Percentiles rank a stretch among this genome's conserved stretches.
Conservation (phyloP, 2,888 invertebrate genomes). For the Osedax fenrisi region DNA sequence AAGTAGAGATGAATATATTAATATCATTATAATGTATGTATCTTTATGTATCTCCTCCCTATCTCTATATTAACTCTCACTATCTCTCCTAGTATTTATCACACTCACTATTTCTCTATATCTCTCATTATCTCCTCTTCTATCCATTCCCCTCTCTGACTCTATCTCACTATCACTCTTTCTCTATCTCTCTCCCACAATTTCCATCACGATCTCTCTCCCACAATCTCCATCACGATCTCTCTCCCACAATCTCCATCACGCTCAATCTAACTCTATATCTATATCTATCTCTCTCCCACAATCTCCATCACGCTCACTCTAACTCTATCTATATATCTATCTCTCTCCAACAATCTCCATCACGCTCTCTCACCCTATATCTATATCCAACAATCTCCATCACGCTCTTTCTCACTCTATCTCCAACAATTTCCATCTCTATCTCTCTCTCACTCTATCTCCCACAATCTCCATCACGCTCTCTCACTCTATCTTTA, state of each 20-base stretch:
- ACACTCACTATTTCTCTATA: background rate
- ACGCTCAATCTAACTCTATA: background rate
- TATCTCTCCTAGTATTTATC: background rate
- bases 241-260: background rate
- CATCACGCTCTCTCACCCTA: background rate
- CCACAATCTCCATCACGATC: background rate
- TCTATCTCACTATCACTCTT: background rate
- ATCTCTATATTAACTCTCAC: too few species aligned
- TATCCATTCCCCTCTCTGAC: background rate
- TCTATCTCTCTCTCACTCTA: background rate
- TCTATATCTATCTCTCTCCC: background rate
- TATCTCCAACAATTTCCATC: background rate
- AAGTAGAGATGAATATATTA: too few species aligned
- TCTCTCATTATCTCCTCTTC: background rate
- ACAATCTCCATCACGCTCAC: background rate
- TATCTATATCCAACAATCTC: background rate
- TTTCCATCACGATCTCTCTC: background rate
- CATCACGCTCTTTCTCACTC: background rate
- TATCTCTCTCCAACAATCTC: background rate
- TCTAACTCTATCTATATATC: background rate
- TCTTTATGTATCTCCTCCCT: too few species aligned
- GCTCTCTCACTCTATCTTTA: too few species aligned
- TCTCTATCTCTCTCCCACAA: background rate
- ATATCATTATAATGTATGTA: too few species aligned
- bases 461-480: background rate